Evolutionary conservation across 2,113 vertebrate species (phyloP), one percentile per base, ranked within the genome.

Genomic region (Carassius gibelio): DNA sequence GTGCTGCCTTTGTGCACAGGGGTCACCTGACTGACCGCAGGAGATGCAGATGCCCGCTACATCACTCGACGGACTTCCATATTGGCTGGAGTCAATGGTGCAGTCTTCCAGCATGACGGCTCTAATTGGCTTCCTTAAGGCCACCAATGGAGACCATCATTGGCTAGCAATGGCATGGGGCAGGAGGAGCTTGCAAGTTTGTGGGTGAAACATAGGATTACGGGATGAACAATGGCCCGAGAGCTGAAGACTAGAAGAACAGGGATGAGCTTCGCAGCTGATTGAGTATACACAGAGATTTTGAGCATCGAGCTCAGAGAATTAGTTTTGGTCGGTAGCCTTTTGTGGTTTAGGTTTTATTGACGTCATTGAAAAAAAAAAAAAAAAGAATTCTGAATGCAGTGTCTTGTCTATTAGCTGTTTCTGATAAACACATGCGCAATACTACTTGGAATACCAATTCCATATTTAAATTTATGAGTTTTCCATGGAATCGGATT

Each of bases 111-210:
- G 68, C 23, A 74, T 23, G 76, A 15, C 30, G 6, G 15, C 26
- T 64, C 26, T 92, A 91, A 93, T 91, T 90, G 91, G 88, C 90
- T 85, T 90, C 87, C 89, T 92, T 89, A 57, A n/a, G 78, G 79
- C 85, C 87, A 78, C 81, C 66, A 84, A 64, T 76, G 80, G 82
- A 84, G 82, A 82, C 84, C 89, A 90, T 86, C 89, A 92, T 92
- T 92, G 93, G 92, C 87, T 84, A 52, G n/a, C 6, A n/a, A 50
- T 72, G 59, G 8, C 5, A 74, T 61, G 72, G 42, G 57, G 52
- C 55, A 74, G 76, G 77, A 80, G 62, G 79, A 45, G 52, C 50
- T 62, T 74, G 38, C 36, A 45, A 36, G 48, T 68, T 64, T 68
- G 61, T 48, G 80, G 88, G 85, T 76, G 68, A 85, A 90, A 91